Percentiles rank a stretch among this genome's conserved stretches.
phyloP scores from a whole-genome alignment of 2,888 invertebrate species.

The Endotricha flammealis region DNA sequence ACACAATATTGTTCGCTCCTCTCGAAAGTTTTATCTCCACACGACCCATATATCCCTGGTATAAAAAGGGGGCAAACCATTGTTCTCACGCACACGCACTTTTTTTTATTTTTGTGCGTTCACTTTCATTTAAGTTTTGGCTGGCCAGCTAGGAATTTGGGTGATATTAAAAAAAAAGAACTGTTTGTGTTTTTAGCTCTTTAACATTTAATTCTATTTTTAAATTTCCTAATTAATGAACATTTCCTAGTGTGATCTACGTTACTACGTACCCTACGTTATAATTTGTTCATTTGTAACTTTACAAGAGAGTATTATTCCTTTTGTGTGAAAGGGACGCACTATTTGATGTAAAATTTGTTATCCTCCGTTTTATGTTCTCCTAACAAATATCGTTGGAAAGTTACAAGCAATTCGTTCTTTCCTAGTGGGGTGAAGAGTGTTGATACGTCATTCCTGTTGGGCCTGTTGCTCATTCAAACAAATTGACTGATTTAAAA shows the following conservation, averaged over 20 bases:
- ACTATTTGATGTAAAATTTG: conserved; percentile 25
- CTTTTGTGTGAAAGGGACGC: conserved; percentile 15
- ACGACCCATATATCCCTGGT: conserved; percentile 64
- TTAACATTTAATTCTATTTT: too few species aligned
- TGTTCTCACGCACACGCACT: conserved; percentile 79
- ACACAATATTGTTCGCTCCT: conserved; percentile 37
- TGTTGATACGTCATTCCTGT: too few species aligned
- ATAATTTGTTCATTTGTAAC: too few species aligned
- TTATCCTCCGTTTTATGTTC: conserved; percentile 32
- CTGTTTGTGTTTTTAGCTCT: too few species aligned
- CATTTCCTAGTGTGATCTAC: too few species aligned
- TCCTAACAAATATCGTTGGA: conserved; percentile 39
- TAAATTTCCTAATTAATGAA: too few species aligned
- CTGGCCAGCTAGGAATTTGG: too few species aligned
- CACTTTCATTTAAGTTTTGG: conserved; percentile 10
- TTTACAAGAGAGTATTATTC: not conserved
- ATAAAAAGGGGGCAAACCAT: conserved; percentile 78
- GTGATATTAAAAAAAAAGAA: too few species aligned
- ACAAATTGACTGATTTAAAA: too few species aligned
- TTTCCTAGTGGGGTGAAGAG: not conserved
- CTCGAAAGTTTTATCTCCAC: conserved; percentile 52
- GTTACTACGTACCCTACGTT: too few species aligned
- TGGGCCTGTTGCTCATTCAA: too few species aligned
- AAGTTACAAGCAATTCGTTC: conserved; percentile 30
- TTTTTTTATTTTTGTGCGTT: conserved; percentile 36